Base-by-base conservation (phyloP, 1,140 invertebrate species). In the Heliconius congener region DNA sequence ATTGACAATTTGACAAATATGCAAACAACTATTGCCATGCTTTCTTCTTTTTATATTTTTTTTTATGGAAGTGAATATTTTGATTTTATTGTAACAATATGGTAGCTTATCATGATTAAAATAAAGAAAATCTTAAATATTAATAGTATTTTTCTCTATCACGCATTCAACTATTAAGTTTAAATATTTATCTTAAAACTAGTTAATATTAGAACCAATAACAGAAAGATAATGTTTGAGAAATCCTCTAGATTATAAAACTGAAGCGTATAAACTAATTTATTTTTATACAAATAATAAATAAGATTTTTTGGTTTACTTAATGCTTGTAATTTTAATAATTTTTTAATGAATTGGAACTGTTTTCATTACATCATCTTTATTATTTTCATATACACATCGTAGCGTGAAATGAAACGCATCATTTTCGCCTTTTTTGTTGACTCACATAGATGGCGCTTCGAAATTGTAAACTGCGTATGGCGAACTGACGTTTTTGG, bases 401-500 rank as follows among this genome's bases (percentile, higher is more conserved):
- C n/a, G 8, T 46, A 73, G 74, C 71, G 88, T 91, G 71, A 23
- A 92, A 89, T 23, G 86, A 74, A 93, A 88, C 80, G 76, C 34
- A 71, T 34, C 78, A 78, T 85, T 86, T 88, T 90, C 88, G 83
- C 79, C 90, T 87, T 76, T 84, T 92, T 87, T 86, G 84, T 87
- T 86, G 79, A 81, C 84, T 88, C 87, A 86, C 83, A 88, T 89
- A 94, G 92, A 93, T 93, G 91, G 91, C 91, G 91, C 88, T 90
- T 84, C 86, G 84, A 86, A 88, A 87, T 91, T 91, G 89, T 92
- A 91, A 91, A 93, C 90, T 93, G 90, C 91, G 92, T 94, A 92
- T 93, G 88, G 89, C 86, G 90, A 92, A 91, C 89, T 95, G 94
- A 94, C 94, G 93, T 95, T 95, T 95, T 95, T 95, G 94, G 94